A percentile compares a stretch with the other conserved stretches of the same genome.
Conservation (phyloP, 2,888 invertebrate species). For the Seira musarum region DNA sequence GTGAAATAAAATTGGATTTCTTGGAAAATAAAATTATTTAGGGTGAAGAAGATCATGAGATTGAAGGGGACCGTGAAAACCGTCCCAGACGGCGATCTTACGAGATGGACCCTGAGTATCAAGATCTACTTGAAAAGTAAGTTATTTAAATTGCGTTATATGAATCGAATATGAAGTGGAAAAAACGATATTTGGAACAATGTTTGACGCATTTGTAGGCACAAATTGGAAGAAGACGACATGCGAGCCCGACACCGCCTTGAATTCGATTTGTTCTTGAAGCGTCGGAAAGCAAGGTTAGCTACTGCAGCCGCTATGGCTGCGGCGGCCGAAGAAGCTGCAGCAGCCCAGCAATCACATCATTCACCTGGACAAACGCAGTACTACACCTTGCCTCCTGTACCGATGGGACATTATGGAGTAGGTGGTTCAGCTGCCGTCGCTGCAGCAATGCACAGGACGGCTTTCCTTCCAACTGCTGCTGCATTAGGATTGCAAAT, state of each 20-base stretch:
- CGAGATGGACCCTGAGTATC: slow-evolving; percentile 66
- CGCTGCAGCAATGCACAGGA: background rate
- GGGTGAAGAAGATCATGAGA: slow-evolving; percentile 51
- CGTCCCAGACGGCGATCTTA: slow-evolving; percentile 44
- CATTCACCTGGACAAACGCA: slow-evolving; percentile 49
- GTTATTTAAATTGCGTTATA: background rate
- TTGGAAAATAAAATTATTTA: slow-evolving; percentile 15
- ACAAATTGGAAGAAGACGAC: slow-evolving; percentile 76
- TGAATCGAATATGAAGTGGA: background rate
- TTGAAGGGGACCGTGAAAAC: slow-evolving; percentile 28
- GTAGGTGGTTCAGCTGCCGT: background rate
- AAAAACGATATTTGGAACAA: background rate
- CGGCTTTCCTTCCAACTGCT: slow-evolving; percentile 46
- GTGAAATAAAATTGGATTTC: background rate
- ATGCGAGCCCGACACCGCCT: slow-evolving; percentile 74
- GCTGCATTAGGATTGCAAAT: slow-evolving; percentile 41
- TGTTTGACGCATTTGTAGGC: slow-evolving; percentile 70
- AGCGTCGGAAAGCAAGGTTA: slow-evolving; percentile 65
- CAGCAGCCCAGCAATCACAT: slow-evolving; percentile 37
- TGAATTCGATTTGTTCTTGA: slow-evolving; percentile 70
- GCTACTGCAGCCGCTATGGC: slow-evolving; percentile 53
- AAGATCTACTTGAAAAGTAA: slow-evolving; percentile 65
- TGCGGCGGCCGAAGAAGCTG: slow-evolving; percentile 51
- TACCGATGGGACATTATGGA: slow-evolving; percentile 43
- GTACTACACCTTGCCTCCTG: slow-evolving; percentile 51